Evolutionary conservation across 2,888 invertebrate species (phyloP).

Genomic region (Rhogogaster chlorosoma): DNA sequence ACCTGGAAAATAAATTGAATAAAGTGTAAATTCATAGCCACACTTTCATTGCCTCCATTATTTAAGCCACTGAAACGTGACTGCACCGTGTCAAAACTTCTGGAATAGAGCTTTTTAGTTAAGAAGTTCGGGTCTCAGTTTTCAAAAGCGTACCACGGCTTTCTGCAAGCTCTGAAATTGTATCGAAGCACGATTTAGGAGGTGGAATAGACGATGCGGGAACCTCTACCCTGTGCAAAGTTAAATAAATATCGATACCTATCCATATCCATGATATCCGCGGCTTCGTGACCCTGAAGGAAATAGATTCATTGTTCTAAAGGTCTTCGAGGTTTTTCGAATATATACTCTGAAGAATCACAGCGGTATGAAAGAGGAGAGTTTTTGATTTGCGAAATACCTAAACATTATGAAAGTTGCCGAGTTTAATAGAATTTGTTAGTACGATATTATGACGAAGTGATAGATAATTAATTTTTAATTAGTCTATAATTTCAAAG

Average conservation of each 20-base stretch:
- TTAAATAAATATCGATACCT: neutral
- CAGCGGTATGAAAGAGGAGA: neutral
- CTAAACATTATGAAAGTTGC: neutral
- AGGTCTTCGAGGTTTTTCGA: neutral
- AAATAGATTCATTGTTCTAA: neutral
- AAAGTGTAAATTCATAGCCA: neutral
- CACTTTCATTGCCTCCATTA: neutral
- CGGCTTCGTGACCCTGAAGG: neutral
- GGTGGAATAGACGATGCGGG: neutral
- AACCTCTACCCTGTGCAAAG: neutral
- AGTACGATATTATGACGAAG: neutral
- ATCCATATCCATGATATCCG: slow-evolving; percentile 17
- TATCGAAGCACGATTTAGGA: slow-evolving; percentile 11
- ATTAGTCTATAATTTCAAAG: slow-evolving; percentile 23
- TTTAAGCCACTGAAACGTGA: neutral
- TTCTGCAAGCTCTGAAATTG: neutral
- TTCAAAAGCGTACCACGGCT: neutral
- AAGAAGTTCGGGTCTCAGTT: neutral
- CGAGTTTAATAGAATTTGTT: slow-evolving; percentile 31
- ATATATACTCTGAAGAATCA: neutral
- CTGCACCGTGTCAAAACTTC: neutral
- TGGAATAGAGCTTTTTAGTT: neutral
- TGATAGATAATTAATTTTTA: slow-evolving; percentile 12
- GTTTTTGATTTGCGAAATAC: slow-evolving; percentile 3
- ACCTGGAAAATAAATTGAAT: neutral